These are phyloP conservation scores for Penaeus vannamei DNA, from an alignment of 1,140 invertebrate species.

Conservation along the genomic window DNA sequence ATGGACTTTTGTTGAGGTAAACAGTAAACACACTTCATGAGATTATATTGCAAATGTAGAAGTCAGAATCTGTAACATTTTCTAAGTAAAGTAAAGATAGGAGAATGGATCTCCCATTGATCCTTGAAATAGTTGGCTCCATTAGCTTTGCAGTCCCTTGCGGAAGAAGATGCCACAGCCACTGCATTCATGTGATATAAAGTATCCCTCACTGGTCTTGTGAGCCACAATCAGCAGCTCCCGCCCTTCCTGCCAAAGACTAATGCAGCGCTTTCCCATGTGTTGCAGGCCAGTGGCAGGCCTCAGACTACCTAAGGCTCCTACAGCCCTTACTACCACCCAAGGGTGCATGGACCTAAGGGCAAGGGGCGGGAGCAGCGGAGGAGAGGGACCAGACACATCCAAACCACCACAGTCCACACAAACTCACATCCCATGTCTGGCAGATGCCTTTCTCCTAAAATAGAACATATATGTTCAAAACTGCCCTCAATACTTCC, in stretches of 20 bases:
- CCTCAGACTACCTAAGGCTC: conserved; percentile 54
- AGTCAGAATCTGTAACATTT: no score
- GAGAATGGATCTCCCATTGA: no score
- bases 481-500: no score
- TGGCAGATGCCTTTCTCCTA: not conserved
- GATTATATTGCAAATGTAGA: no score
- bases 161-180: no score
- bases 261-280: conserved; percentile 54
- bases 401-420: conserved; percentile 38
- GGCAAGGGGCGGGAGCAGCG: conserved; percentile 40
- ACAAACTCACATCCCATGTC: not conserved
- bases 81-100: no score
- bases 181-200: no score
- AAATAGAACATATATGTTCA: not conserved
- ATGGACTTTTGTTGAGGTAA: conserved; percentile 45
- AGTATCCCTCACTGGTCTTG: no score
- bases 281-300: conserved; percentile 62
- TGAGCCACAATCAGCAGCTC: conserved; percentile 1
- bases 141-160: no score
- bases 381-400: conserved; percentile 35
- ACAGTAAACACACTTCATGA: not conserved
- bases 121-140: no score
- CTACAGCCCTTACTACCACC: conserved; percentile 51
- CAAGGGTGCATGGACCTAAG: conserved; percentile 52
- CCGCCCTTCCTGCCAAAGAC: conserved; percentile 24